A percentile compares a stretch with the other conserved stretches of the same genome.
These are phyloP conservation scores for Melanostoma scalare DNA, from an alignment of 2,888 invertebrate genomes.

Conservation along the genomic window DNA sequence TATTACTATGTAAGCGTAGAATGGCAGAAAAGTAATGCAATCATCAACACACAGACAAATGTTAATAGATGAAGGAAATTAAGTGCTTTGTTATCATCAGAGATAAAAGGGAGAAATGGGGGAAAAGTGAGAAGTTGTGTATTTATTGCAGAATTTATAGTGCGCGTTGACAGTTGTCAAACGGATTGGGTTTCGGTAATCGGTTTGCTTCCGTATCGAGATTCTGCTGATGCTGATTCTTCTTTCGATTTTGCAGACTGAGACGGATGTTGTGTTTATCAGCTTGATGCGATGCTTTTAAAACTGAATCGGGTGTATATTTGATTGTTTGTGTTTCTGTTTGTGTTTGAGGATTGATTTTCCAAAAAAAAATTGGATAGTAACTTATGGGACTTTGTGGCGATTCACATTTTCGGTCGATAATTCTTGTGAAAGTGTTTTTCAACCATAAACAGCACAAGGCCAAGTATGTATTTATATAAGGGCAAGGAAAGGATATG, in stretches of 20 bases:
- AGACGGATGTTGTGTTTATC: conserved; percentile 13
- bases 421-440: too few relatives aligned
- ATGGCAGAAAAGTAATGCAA: neutral
- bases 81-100: conserved; percentile 37
- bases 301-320: neutral
- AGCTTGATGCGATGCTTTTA: conserved; percentile 8
- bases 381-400: neutral
- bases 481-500: too few relatives aligned
- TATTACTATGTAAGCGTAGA: neutral
- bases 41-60: neutral
- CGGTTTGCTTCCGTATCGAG: conserved; percentile 36
- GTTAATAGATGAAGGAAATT: conserved; percentile 8
- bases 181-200: conserved; percentile 50
- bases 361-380: neutral
- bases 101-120: conserved; percentile 1
- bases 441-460: too few relatives aligned
- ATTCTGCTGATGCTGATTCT: conserved; percentile 16
- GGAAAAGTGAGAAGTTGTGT: conserved; percentile 12
- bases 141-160: conserved; percentile 4
- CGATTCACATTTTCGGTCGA: too few relatives aligned
- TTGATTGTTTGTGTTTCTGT: conserved; percentile 14
- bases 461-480: too few relatives aligned
- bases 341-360: conserved; percentile 13
- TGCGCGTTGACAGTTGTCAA: conserved; percentile 32
- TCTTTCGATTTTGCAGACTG: conserved; percentile 29